Percentiles rank a stretch among this genome's conserved stretches.
phyloP scores from a whole-genome alignment of 2,888 invertebrate species.

The Cheiracanthium punctorium region DNA sequence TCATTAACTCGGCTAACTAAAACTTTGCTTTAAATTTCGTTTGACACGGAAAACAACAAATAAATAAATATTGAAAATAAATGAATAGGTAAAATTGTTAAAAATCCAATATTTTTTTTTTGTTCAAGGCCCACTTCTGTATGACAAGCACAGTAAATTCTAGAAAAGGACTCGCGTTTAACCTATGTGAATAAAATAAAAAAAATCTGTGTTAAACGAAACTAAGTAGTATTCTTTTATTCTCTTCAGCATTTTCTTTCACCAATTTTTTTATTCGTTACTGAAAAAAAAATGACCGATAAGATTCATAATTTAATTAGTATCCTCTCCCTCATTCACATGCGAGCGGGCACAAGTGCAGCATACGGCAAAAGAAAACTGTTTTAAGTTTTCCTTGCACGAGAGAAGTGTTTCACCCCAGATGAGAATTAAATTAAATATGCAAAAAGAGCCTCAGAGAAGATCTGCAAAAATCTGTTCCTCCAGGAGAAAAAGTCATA shows the following conservation, averaged over 20 bases:
- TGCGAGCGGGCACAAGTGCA: constrained; percentile 10
- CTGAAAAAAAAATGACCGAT: background rate
- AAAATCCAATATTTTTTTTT: too few species aligned
- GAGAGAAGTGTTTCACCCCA: constrained; percentile 32
- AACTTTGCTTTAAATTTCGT: too few species aligned
- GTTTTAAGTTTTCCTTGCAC: constrained; percentile 21
- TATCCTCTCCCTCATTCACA: background rate
- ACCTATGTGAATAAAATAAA: too few species aligned
- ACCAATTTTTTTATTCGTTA: background rate
- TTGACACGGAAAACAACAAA: too few species aligned
- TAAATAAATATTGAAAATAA: too few species aligned
- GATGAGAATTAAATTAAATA: constrained; percentile 67
- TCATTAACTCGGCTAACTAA: too few species aligned
- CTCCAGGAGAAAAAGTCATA: constrained; percentile 47
- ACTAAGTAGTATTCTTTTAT: too few species aligned
- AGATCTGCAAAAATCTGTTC: constrained; percentile 62
- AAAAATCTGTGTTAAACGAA: too few species aligned
- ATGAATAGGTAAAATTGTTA: too few species aligned
- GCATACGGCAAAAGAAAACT: constrained; percentile 33
- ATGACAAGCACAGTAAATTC: too few species aligned
- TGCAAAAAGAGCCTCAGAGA: constrained; percentile 45
- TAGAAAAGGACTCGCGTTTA: too few species aligned
- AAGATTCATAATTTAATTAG: constrained; percentile 2
- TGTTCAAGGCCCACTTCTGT: too few species aligned
- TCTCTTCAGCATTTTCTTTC: background rate